These are phyloP conservation scores for Origma solitaria DNA, from an alignment of 2,113 vertebrate species.

Conservation along the genomic window DNA sequence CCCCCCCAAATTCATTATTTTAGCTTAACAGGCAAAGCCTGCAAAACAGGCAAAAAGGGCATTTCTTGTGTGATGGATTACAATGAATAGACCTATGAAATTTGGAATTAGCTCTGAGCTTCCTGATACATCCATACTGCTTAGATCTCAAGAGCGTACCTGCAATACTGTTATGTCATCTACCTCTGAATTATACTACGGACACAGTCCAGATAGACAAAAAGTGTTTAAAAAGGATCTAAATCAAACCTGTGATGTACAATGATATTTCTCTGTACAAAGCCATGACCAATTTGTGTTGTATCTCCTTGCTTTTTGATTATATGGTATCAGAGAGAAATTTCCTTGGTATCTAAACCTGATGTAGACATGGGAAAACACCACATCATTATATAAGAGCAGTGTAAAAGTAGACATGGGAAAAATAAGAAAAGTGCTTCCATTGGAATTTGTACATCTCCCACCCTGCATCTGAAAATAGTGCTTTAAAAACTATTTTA, in stretches of 20 bases:
- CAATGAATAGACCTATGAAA: background rate
- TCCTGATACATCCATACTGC: background rate
- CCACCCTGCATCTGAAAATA: background rate
- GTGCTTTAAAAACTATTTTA: background rate
- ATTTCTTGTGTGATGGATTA: background rate
- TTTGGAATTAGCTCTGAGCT: background rate
- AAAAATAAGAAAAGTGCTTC: background rate
- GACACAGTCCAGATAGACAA: background rate
- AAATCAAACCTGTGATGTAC: background rate
- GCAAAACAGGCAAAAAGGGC: background rate
- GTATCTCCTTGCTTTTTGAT: background rate
- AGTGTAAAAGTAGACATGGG: background rate
- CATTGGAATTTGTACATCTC: background rate
- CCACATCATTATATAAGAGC: background rate
- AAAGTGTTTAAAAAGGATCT: background rate
- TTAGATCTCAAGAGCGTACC: background rate
- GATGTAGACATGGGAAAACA: background rate
- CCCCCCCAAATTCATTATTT: background rate
- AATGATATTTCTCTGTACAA: background rate
- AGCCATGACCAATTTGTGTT: background rate
- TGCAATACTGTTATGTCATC: background rate
- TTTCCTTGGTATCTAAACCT: background rate
- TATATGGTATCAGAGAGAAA: background rate
- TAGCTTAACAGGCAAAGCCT: background rate
- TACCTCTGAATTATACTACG: background rate